Evolutionary conservation across 2,113 vertebrate species (phyloP).

Genomic region (Acrocephalus arundinaceus): DNA sequence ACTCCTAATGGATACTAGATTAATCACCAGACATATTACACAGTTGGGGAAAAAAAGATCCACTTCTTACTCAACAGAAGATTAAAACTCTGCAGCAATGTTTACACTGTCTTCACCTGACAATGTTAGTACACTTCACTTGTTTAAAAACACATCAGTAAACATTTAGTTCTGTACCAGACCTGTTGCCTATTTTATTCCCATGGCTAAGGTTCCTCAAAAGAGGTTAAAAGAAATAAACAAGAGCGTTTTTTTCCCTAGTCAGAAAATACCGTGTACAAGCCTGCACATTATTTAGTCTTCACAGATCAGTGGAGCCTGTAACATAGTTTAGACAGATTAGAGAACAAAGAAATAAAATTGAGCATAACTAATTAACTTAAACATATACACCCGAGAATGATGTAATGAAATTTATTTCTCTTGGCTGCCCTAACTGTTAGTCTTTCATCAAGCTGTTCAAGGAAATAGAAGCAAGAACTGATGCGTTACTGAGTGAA

Average conservation of each 20-base stretch:
- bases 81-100: neutral
- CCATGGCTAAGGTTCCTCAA: neutral
- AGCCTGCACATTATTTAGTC: constrained; percentile 42
- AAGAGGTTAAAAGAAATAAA: constrained; percentile 40
- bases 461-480: neutral
- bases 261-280: neutral
- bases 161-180: neutral
- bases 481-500: neutral
- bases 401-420: constrained; percentile 9
- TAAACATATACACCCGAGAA: constrained; percentile 3
- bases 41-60: neutral
- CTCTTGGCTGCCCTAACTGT: constrained; percentile 1
- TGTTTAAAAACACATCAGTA: constrained; percentile 22
- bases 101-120: neutral
- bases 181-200: neutral
- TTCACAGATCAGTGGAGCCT: constrained; percentile 47
- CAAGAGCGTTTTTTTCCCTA: neutral
- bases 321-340: constrained; percentile 28
- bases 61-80: constrained; percentile 2
- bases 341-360: constrained; percentile 47
- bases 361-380: constrained; percentile 18
- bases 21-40: constrained; percentile 1
- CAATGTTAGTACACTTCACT: neutral
- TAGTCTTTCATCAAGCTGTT: neutral
- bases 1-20: constrained; percentile 18